Evolutionary conservation across 2,113 vertebrate species (phyloP).

Genomic region (Caracal caracal): DNA sequence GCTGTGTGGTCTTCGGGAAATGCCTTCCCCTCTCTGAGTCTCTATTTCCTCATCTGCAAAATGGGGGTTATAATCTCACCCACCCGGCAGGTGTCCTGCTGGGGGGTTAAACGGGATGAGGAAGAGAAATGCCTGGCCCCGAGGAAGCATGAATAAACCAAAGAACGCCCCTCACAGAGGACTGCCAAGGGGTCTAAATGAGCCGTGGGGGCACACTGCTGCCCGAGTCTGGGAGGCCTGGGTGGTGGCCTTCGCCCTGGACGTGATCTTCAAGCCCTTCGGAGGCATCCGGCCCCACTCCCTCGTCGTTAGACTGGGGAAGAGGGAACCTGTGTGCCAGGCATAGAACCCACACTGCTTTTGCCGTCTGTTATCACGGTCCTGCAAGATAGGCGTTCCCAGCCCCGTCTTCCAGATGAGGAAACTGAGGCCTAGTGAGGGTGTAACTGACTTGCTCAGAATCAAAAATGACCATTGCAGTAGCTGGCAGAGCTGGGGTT

Average conservation of each 20-base stretch:
- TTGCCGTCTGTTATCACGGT: accelerated
- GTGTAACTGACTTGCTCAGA: neutral
- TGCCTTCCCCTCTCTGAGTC: neutral
- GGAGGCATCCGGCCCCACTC: accelerated
- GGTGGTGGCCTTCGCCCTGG: neutral
- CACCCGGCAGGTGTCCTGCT: neutral
- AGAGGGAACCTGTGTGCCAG: neutral
- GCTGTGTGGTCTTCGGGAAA: neutral
- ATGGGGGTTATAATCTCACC: neutral
- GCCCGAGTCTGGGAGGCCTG: neutral
- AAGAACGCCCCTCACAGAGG: neutral
- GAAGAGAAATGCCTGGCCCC: neutral
- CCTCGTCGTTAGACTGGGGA: neutral
- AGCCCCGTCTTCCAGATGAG: neutral
- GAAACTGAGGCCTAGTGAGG: neutral
- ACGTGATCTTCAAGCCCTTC: neutral
- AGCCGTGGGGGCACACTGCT: neutral
- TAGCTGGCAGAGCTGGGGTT: too few species aligned
- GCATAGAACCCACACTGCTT: accelerated
- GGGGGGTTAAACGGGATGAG: neutral
- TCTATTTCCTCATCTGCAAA: neutral
- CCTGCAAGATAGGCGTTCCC: neutral
- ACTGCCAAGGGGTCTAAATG: neutral
- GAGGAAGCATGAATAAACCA: neutral
- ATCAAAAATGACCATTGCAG: neutral